Evolutionary conservation across 2,888 invertebrate genomes (phyloP).

Genomic region (Leptinotarsa peninsularis): DNA sequence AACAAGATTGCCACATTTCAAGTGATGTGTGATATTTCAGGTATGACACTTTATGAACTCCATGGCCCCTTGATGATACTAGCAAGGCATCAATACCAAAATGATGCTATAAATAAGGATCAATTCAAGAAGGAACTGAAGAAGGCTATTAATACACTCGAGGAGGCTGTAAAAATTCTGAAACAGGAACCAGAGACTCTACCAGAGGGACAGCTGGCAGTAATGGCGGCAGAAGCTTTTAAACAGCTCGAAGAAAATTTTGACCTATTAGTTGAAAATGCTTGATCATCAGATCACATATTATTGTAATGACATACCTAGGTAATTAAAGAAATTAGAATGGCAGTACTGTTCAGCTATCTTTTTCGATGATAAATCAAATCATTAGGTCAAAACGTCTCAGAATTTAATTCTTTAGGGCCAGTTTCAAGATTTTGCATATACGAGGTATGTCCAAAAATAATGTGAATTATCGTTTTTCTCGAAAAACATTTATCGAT

Average conservation of each 20-base stretch:
- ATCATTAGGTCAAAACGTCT: no score
- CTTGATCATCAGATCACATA: constrained; percentile 30
- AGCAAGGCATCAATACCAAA: constrained; percentile 75
- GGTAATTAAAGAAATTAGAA: no score
- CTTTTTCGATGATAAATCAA: neutral
- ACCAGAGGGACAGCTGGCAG: constrained; percentile 75
- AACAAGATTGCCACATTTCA: no score
- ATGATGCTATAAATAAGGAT: constrained; percentile 71
- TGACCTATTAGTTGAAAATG: constrained; percentile 57
- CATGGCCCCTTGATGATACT: constrained; percentile 82
- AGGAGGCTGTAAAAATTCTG: constrained; percentile 76
- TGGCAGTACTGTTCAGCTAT: neutral
- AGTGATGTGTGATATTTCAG: constrained; percentile 61
- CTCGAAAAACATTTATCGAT: no score
- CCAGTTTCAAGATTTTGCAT: no score
- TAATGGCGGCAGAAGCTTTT: constrained; percentile 70
- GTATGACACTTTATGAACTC: constrained; percentile 83
- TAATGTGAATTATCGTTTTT: no score
- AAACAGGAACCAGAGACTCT: constrained; percentile 74
- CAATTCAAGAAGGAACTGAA: constrained; percentile 74
- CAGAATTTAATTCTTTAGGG: no score
- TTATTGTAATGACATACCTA: neutral
- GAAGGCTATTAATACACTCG: constrained; percentile 74
- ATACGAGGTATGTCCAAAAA: no score
- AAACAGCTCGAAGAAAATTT: constrained; percentile 60